phyloP scores from a whole-genome alignment of 2,888 invertebrate genomes.

The Darwinula stevensoni region DNA sequence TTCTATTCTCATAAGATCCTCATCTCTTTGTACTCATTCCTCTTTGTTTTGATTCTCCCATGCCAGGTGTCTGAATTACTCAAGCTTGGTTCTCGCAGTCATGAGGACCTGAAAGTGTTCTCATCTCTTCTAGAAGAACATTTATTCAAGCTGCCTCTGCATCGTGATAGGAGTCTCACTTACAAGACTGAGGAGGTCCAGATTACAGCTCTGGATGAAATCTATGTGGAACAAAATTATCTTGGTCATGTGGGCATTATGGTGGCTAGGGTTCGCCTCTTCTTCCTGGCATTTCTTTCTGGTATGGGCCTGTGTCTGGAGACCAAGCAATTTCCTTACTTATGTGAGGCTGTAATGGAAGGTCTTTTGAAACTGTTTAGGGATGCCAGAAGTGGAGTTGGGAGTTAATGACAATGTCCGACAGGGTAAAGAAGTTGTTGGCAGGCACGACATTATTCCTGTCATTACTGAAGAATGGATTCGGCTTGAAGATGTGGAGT shows the following conservation, averaged over 20 bases:
- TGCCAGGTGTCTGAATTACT: slow-evolving; percentile 61
- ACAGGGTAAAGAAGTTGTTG: slow-evolving; percentile 97
- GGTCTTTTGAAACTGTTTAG: slow-evolving; percentile 16
- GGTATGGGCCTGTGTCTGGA: slow-evolving; percentile 21
- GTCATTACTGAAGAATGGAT: slow-evolving; percentile 99
- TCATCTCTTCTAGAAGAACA: slow-evolving; percentile 74
- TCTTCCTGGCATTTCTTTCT: slow-evolving; percentile 83
- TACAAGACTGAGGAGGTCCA: slow-evolving; percentile 94
- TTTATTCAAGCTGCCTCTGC: slow-evolving; percentile 50
- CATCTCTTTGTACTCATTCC: not conserved
- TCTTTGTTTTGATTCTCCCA: not conserved
- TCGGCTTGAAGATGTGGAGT: slow-evolving; percentile 68
- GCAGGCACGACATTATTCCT: slow-evolving; percentile 94
- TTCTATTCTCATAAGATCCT: slow-evolving; percentile 1
- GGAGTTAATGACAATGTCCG: slow-evolving; percentile 89
- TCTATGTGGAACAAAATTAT: slow-evolving; percentile 51
- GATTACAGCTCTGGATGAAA: slow-evolving; percentile 68
- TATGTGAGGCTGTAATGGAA: not conserved
- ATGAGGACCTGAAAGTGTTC: slow-evolving; percentile 71
- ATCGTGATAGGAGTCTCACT: slow-evolving; percentile 56
- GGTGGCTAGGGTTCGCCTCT: slow-evolving; percentile 72
- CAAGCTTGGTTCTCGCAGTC: slow-evolving; percentile 69
- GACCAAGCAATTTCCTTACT: not conserved
- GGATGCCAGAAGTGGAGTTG: slow-evolving; percentile 84
- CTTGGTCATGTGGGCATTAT: slow-evolving; percentile 28